phyloP scores from a whole-genome alignment of 2,113 vertebrate genomes.

The Saguinus midas region DNA sequence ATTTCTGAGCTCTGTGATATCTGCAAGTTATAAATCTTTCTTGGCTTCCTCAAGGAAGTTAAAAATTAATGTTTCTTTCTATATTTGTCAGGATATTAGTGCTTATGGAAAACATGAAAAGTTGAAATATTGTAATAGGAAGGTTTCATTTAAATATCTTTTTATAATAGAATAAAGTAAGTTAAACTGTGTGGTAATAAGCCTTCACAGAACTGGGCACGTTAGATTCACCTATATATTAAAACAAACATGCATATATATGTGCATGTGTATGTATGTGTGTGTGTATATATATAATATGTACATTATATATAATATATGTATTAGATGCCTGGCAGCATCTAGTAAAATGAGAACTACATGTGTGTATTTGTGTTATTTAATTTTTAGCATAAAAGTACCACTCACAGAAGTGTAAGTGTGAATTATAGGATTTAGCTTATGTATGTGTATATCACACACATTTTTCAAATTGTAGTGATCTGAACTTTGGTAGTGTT shows the following conservation, averaged over 20 bases:
- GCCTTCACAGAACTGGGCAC: neutral
- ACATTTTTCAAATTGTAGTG: conserved; percentile 17
- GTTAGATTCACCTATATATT: neutral
- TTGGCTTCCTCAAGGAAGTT: neutral
- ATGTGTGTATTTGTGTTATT: neutral
- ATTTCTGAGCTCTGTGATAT: conserved; percentile 1
- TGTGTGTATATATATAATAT: too few relatives aligned
- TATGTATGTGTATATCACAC: neutral
- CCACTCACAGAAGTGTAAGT: neutral
- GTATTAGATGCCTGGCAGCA: neutral
- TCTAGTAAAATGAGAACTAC: neutral
- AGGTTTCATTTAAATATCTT: neutral
- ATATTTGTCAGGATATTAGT: neutral
- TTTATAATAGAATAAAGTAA: conserved; percentile 10
- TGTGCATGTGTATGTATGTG: too few relatives aligned
- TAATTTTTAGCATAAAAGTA: neutral
- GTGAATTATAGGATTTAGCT: neutral
- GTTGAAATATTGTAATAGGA: neutral
- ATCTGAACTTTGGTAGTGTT: neutral
- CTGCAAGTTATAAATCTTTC: neutral
- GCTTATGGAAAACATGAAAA: neutral
- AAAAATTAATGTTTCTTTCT: conserved; percentile 53
- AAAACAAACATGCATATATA: too few relatives aligned
- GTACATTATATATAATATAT: neutral
- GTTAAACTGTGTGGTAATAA: neutral